Percentiles rank a stretch among this genome's conserved stretches.
Evolutionary conservation across 92 coral and sea anemone genomes (phyloP).

Genomic region (Porites cylindrica): DNA sequence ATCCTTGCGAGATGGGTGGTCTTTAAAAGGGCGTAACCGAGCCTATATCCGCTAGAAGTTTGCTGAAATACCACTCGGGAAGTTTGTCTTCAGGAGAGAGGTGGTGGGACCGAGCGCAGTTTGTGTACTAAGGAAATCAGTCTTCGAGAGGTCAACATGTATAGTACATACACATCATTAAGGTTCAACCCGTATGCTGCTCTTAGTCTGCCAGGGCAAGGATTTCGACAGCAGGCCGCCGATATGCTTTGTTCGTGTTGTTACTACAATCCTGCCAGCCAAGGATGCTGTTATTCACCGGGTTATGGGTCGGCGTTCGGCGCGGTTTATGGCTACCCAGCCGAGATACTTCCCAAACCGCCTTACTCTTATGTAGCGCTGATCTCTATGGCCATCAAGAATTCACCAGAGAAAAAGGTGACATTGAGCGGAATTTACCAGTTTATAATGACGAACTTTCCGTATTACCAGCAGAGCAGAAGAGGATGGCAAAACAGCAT

Average conservation of each 20-base stretch:
- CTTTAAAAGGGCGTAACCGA: conserved; percentile 40
- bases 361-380: conserved; percentile 98
- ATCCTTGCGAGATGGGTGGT: conserved; percentile 27
- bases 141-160: conserved; percentile 3
- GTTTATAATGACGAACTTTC: conserved; percentile 96
- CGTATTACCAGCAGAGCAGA: conserved; percentile 95
- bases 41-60: conserved; percentile 50
- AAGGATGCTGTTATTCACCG: conserved; percentile 24
- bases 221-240: conserved; percentile 33
- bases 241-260: conserved; percentile 41
- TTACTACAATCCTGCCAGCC: conserved; percentile 27
- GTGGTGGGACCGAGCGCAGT: not conserved
- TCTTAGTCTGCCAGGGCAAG: not conserved
- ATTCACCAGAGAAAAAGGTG: conserved; percentile 85
- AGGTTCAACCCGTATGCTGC: conserved; percentile 27
- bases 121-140: not conserved
- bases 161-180: conserved; percentile 6
- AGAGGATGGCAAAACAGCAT: conserved; percentile 99
- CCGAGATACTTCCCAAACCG: conserved; percentile 87
- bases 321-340: conserved; percentile 26
- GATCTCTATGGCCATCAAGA: conserved; percentile 98
- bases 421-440: conserved; percentile 97
- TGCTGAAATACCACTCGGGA: conserved; percentile 35
- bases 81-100: conserved; percentile 23
- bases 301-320: conserved; percentile 28